Evolutionary conservation across 2,888 invertebrate genomes (phyloP).

Genomic region (Acrocera orbiculus): DNA sequence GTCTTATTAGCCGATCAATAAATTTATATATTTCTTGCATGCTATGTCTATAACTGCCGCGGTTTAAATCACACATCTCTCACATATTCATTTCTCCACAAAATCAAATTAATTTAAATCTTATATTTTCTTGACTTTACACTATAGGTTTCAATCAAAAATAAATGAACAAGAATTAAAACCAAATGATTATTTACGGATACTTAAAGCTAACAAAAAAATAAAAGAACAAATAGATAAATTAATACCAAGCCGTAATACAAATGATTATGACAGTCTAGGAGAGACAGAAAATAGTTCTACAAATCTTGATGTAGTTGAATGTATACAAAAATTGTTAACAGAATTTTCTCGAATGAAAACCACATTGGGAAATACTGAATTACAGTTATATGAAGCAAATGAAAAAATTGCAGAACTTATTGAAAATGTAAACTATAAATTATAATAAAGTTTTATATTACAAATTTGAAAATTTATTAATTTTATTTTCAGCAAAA

Average conservation of each 20-base stretch:
- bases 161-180: no score
- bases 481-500: slow-evolving; percentile 22
- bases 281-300: slow-evolving; percentile 19
- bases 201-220: no score
- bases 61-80: no score
- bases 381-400: slow-evolving; percentile 29
- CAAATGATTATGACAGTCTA: slow-evolving; percentile 25
- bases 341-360: slow-evolving; percentile 25
- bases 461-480: not conserved
- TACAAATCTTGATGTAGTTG: slow-evolving; percentile 6
- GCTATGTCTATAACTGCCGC: no score
- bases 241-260: slow-evolving; percentile 22
- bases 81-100: no score
- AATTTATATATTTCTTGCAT: no score
- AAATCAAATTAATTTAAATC: no score
- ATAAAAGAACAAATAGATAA: slow-evolving; percentile 24
- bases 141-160: no score
- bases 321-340: slow-evolving; percentile 24
- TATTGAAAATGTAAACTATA: slow-evolving; percentile 24
- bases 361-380: slow-evolving; percentile 22
- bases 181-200: no score
- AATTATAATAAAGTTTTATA: not conserved
- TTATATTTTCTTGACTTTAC: no score
- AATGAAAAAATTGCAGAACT: slow-evolving; percentile 31
- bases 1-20: no score